Evolutionary conservation across 2,113 vertebrate genomes (phyloP).

Genomic region (Tyrannus savana): DNA sequence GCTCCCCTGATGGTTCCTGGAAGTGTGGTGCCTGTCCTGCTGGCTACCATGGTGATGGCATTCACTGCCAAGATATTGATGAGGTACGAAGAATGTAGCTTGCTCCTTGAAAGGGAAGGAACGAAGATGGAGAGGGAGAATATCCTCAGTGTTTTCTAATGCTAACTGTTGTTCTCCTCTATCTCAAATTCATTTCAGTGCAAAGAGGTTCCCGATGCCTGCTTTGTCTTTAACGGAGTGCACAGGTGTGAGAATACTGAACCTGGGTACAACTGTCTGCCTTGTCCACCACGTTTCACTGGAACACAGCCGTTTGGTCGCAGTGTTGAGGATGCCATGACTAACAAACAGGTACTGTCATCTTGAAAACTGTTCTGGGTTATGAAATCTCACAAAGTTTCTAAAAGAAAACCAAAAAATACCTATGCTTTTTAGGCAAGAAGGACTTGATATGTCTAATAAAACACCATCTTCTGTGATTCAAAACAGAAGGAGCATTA

Average conservation of each 20-base stretch:
- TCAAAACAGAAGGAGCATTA: background rate
- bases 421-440: background rate
- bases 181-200: conserved; percentile 75
- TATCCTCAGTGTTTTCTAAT: background rate
- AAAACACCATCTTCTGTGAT: background rate
- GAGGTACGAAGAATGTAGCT: conserved; percentile 79
- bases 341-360: conserved; percentile 89
- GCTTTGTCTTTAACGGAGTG: conserved; percentile 85
- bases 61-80: conserved; percentile 89
- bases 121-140: background rate
- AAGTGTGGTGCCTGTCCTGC: conserved; percentile 89
- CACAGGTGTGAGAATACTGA: conserved; percentile 94
- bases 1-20: conserved; percentile 93
- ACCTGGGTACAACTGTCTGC: conserved; percentile 94
- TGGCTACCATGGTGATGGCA: conserved; percentile 91
- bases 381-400: background rate
- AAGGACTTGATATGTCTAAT: background rate
- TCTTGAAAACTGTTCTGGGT: background rate
- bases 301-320: conserved; percentile 91
- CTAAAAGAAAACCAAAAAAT: background rate
- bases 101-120: background rate
- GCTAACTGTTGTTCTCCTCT: background rate
- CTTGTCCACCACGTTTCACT: conserved; percentile 90
- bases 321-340: conserved; percentile 86
- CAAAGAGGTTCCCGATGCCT: conserved; percentile 89